Evolutionary conservation across 1,140 invertebrate species (phyloP), one percentile per base, ranked within the genome.

Genomic region (Cotesia typhae): DNA sequence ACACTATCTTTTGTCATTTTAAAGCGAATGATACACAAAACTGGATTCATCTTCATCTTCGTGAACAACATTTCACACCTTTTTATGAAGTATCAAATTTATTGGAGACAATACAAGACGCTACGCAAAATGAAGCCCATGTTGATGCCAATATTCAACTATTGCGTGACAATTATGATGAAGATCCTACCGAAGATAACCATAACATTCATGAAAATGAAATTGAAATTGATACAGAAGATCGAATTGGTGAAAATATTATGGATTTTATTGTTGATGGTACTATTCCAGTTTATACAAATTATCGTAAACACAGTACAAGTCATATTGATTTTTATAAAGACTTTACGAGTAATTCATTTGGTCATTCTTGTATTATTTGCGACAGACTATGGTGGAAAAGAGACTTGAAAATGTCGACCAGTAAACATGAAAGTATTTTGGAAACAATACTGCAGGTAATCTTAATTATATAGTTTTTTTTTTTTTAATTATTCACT

Each of bases 1-100:
- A 51, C 47, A 51, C 47, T 51, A 51, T 51, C 47, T 51, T 51
- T 51, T 51, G 47, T 51, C 47, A 51, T 51, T 51, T 51, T n/a
- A 51, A 51, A 51, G 47, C 47, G 47, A 51, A 51, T 51, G 47
- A 51, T 51, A 51, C 12, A 51, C 47, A 51, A n/a, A 51, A 51
- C 47, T 51, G 47, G 47, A 51, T 51, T 51, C 47, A 51, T 51
- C 47, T 51, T 51, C 47, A 51, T 51, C 47, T 51, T 51, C 2
- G 12, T 51, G 47, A 51, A 51, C 47, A 51, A 51, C 47, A 51
- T 51, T 51, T 51, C 47, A 51, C 47, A 51, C 47, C 47, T 51
- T 51, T 51, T 51, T n/a, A 51, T 51, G 47, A 51, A 51, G 47
- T 51, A 51, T 51, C 47, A 51, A 2, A 51, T 51, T 51, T 51